phyloP scores from a whole-genome alignment of 2,113 vertebrate species.

The Tyrannus savana region DNA sequence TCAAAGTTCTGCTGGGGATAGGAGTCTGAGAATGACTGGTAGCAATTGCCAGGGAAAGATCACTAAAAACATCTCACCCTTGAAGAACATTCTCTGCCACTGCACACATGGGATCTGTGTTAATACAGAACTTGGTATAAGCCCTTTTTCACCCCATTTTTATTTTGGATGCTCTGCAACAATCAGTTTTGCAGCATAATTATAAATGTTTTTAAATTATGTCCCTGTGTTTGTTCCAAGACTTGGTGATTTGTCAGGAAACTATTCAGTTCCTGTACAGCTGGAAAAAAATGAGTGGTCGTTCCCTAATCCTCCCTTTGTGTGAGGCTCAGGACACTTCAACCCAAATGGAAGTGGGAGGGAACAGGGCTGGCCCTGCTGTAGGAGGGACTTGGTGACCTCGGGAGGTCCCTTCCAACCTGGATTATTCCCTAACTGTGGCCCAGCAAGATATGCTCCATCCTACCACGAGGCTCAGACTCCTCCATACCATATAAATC shows the following conservation, averaged over 20 bases:
- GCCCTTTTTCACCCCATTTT: background rate
- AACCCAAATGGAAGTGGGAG: background rate
- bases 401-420: background rate
- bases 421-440: background rate
- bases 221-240: background rate
- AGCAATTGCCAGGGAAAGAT: background rate
- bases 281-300: accelerated
- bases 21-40: background rate
- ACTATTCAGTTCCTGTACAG: background rate
- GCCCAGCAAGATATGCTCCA: background rate
- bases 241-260: background rate
- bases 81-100: background rate
- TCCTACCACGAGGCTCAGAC: accelerated
- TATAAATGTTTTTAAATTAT: background rate
- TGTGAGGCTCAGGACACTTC: background rate
- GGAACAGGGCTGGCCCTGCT: background rate
- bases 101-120: background rate
- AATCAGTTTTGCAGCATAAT: background rate
- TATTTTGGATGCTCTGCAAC: background rate
- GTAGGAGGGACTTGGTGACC: accelerated
- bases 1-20: background rate
- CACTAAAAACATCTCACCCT: background rate
- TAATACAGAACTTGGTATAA: background rate
- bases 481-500: slow-evolving; percentile 64
- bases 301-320: background rate